Percentiles rank a stretch among this genome's conserved stretches.
Evolutionary conservation across 2,888 invertebrate genomes (phyloP).

Genomic region (Carterocephalus palaemon): DNA sequence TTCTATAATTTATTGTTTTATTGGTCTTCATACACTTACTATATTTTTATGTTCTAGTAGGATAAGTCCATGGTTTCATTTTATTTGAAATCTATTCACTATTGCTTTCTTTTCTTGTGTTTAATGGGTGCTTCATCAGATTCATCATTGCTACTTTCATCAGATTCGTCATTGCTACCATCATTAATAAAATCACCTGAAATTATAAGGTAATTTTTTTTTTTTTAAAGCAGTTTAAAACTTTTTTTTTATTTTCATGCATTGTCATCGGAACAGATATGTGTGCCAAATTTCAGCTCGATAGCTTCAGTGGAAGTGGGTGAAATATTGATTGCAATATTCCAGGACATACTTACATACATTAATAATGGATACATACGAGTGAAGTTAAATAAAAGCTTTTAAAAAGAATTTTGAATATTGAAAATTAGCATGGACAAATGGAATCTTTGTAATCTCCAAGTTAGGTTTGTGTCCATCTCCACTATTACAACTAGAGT

Average conservation of each 20-base stretch:
- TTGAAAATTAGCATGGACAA: background rate
- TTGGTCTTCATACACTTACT: constrained; percentile 4
- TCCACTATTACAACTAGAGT: no score
- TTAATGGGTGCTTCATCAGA: constrained; percentile 39
- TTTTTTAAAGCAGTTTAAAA: background rate
- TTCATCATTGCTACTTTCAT: constrained; percentile 40
- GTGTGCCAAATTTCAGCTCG: no score
- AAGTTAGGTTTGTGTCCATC: no score
- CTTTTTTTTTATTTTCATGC: no score
- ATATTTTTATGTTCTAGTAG: no score
- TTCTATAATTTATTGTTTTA: constrained; percentile 16
- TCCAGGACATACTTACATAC: no score
- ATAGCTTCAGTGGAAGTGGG: no score
- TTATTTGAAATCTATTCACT: constrained; percentile 10
- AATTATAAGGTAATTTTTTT: background rate
- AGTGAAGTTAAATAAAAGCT: no score
- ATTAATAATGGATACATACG: no score
- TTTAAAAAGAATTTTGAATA: constrained; percentile 8
- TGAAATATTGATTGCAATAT: no score
- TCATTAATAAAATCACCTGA: constrained; percentile 30
- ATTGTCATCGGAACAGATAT: no score
- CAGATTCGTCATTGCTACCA: constrained; percentile 32
- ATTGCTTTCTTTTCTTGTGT: constrained; percentile 48
- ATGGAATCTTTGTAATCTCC: no score
- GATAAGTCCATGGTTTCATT: background rate